phyloP scores from a whole-genome alignment of 2,797 vertebrate genomes.

The Decapterus maruadsi region DNA sequence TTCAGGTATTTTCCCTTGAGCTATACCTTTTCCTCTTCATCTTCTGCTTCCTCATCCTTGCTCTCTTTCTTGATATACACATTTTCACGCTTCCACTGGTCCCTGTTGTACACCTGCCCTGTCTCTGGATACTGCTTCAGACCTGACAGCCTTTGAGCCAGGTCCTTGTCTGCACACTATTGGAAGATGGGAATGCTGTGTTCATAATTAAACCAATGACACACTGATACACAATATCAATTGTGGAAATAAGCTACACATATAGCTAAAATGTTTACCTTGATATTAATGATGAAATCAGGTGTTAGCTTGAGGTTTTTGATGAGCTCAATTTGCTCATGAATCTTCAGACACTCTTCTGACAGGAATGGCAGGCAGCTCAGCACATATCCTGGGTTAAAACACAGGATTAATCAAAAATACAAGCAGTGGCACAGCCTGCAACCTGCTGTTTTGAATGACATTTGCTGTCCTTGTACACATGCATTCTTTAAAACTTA shows the following conservation, averaged over 20 bases:
- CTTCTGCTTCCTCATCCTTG: slow-evolving; percentile 48
- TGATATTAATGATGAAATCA: slow-evolving; percentile 96
- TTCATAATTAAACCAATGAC: slow-evolving; percentile 1
- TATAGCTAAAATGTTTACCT: slow-evolving; percentile 82
- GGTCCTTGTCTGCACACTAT: slow-evolving; percentile 92
- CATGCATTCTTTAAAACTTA: neutral
- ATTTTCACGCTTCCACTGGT: slow-evolving; percentile 86
- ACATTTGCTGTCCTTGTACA: neutral
- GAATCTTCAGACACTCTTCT: slow-evolving; percentile 85
- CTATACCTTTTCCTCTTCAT: slow-evolving; percentile 66
- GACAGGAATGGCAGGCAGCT: slow-evolving; percentile 92
- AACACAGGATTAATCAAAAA: slow-evolving; percentile 33
- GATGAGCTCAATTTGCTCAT: slow-evolving; percentile 91
- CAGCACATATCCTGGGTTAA: slow-evolving; percentile 91
- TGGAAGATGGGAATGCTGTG: neutral
- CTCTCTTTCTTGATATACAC: slow-evolving; percentile 65
- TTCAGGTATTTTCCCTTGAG: slow-evolving; percentile 5
- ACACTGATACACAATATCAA: neutral
- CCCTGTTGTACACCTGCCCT: slow-evolving; percentile 84
- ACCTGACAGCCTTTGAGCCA: slow-evolving; percentile 88
- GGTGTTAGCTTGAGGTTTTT: slow-evolving; percentile 89
- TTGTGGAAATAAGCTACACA: neutral
- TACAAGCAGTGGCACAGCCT: slow-evolving; percentile 5
- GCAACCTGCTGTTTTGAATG: neutral
- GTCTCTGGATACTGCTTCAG: slow-evolving; percentile 88